Evolutionary conservation across 2,113 vertebrate species (phyloP), one percentile per base, ranked within the genome.

Genomic region (Halcyon senegalensis): DNA sequence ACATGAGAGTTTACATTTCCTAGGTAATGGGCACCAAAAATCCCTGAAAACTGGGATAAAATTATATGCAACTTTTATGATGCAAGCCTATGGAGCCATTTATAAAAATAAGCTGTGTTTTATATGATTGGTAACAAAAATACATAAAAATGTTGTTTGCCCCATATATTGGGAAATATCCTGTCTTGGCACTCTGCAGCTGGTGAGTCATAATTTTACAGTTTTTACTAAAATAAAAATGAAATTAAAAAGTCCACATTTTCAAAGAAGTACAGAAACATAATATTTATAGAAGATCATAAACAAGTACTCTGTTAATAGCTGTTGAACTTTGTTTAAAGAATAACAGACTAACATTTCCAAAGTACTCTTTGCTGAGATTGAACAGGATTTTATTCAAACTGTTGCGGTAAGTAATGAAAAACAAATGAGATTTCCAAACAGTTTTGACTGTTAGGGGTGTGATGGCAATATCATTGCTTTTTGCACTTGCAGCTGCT

Each of bases 301-400:
- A 94, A 95, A 93, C 81, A 97, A 97, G 87, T 96, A 97, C 93
- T 96, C 96, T 84, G 84, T 95, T 96, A 97, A 91, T 87, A 96
- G 94, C 88, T 94, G 94, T 79, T 95, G 80, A 97, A 94, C 89
- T 94, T 72, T 94, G 88, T 88, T 93, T 97, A 97, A 96, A 97
- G 95, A 97, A 97, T 97, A 97, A 96, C 97, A 96, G 97, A 95
- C 96, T 96, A 96, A 97, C 95, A 96, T 97, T 97, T 97, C 96
- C 95, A 97, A 96, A 96, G 95, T 97, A 93, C 93, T 96, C 95
- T 96, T 94, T 95, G 92, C 92, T 95, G 95, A 97, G 96, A 96
- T 95, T 96, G 96, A 96, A 95, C 96, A 96, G 96, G 87, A 96
- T 97, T 97, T 97, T 97, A 96, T 97, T 96, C 96, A 95, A 96